Base-by-base conservation (phyloP, 2,888 invertebrate species). In the Drosophila subsilvestris region DNA sequence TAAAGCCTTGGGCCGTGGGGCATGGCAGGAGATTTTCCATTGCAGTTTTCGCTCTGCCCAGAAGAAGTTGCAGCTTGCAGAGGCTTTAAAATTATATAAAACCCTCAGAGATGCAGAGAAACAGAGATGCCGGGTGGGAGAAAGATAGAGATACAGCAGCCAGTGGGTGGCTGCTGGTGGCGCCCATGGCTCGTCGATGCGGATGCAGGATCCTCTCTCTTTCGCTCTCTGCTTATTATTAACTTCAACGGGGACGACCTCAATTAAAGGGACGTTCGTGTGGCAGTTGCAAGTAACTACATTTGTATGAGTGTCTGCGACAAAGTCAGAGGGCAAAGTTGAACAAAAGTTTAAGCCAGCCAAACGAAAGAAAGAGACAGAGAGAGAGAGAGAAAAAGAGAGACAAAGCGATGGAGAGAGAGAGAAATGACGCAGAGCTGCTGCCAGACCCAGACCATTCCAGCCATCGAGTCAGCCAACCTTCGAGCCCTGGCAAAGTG, bases 191-290 rank as follows among this genome's bases (percentile, higher is more conserved):
- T 43, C n/a, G 9, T 12, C 43, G 37, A 12, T 8, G 45, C 37
- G 37, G 37, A 14, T 37, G 37, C 37, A 37, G 37, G 37, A 37
- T n/a, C n/a, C 18, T 12, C 43, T 8, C 18, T 50, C 43, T 47
- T 12, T 54, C 10, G 10, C 22, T 49, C 48, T 55, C n/a, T 53
- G 51, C 51, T 60, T 53, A 50, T 65, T 65, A 79, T 75, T 77
- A 78, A 87, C 87, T 90, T 86, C 82, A 90, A 86, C 90, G 84
- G 83, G 89, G 37, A n/a, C 91, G 91, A 91, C 91, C 91, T 91
- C 89, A 90, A 91, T 91, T 89, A 90, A 90, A 82, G 78, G 74
- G 74, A 60, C 54, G 72, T 69, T 82, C 63, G 45, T 62, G 42
- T 54, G 70, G 51, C 18, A 8, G 22, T 6, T 20, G 56, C 42